Conservation (phyloP, 2,113 vertebrate species). For the Antechinus flavipes region DNA sequence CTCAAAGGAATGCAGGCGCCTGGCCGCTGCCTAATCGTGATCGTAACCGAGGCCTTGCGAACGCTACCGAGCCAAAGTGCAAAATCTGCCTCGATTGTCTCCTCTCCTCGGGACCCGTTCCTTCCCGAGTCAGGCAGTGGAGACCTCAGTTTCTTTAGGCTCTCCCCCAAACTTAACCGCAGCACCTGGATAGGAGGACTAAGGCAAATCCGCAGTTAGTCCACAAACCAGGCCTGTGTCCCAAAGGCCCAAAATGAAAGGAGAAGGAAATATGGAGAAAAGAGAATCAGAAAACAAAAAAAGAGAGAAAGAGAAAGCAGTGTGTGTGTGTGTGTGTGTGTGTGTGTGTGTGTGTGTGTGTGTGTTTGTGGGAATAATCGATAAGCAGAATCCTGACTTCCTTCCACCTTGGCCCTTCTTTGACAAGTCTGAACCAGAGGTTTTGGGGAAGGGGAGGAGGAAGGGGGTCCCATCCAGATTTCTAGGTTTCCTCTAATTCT, state of each 20-base stretch:
- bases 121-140: neutral
- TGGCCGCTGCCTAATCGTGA: slow-evolving; percentile 92
- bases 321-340: too few relatives aligned
- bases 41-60: slow-evolving; percentile 98
- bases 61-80: slow-evolving; percentile 51
- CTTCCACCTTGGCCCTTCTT: neutral
- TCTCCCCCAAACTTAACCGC: neutral
- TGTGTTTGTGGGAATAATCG: too few relatives aligned
- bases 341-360: neutral
- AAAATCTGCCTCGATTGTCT: neutral
- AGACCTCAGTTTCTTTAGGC: neutral
- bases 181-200: neutral
- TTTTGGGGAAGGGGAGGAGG: neutral
- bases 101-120: neutral
- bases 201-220: neutral
- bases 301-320: neutral
- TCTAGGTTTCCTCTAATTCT: neutral
- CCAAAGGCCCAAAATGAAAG: neutral
- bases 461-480: neutral
- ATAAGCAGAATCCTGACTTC: neutral
- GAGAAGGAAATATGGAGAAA: neutral
- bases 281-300: neutral
- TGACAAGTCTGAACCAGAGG: neutral
- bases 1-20: slow-evolving; percentile 85
- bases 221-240: neutral